Evolutionary conservation across 2,113 vertebrate species (phyloP), one percentile per base, ranked within the genome.

Genomic region (Crotalus horridus): DNA sequence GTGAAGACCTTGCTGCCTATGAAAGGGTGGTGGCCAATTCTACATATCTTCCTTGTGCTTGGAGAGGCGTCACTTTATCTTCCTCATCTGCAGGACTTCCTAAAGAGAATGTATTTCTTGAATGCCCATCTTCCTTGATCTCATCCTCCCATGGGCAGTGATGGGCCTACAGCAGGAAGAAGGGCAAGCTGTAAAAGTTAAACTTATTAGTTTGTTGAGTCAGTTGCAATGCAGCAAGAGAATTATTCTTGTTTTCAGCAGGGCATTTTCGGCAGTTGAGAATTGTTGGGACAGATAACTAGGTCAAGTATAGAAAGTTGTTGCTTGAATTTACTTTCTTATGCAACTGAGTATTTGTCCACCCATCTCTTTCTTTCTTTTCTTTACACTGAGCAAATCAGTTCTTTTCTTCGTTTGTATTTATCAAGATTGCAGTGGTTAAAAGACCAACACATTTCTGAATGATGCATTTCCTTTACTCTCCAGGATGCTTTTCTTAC

Each of bases 1-100:
- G 97, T 97, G 97, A 97, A 96, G 96, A 98, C 98, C 98, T 96
- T 97, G 89, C 96, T 97, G 97, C 97, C 97, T 98, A 98, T 98
- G 97, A 98, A 98, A 98, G 98, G 98, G 97, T 95, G 95, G 92
- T 91, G 97, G 97, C 98, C 97, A 97, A 96, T 96, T 96, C 97
- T 95, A 95, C 97, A 96, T 94, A 96, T 96, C 96, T 94, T 96
- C 96, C 95, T 96, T 89, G 96, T 97, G 97, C 96, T 97, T 93
- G 94, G 95, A 95, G 96, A 96, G 97, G 95, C 97, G 96, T 95
- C 96, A 91, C 97, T 97, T 97, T 96, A 97, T 97, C 98, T 98
- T 97, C 98, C 96, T 97, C 92, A 95, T 98, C 98, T 89, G 96
- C 97, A 96, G 96, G 97, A 96, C 93, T 96, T 97, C 97, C 97